phyloP scores from a whole-genome alignment of 23 tunicate genomes.

The Oikopleura vanhoeffeni region DNA sequence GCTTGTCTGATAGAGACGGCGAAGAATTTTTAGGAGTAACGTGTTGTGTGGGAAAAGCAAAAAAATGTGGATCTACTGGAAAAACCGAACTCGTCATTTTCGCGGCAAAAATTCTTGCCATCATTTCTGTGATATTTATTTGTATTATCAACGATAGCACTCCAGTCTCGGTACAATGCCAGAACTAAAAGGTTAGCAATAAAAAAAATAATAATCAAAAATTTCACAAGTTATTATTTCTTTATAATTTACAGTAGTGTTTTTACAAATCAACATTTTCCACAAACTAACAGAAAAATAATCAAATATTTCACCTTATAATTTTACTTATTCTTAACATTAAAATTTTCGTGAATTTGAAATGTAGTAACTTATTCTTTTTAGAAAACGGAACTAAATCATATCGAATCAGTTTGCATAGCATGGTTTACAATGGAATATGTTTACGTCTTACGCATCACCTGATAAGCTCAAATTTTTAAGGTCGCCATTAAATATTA shows the following conservation, averaged over 20 bases:
- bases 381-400: conserved; percentile 24
- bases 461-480: conserved; percentile 91
- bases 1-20: conserved; percentile 40
- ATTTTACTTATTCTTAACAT: not conserved
- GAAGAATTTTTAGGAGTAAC: conserved; percentile 35
- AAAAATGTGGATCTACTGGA: conserved; percentile 92
- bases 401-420: not conserved
- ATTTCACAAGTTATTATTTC: conserved; percentile 21
- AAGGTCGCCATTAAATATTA: conserved; percentile 79
- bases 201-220: conserved; percentile 39
- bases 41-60: conserved; percentile 39
- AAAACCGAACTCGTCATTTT: conserved; percentile 52
- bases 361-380: no score
- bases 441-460: conserved; percentile 46
- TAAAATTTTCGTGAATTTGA: no score
- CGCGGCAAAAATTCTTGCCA: conserved; percentile 81
- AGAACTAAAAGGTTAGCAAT: conserved; percentile 27
- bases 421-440: conserved; percentile 99
- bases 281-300: no score
- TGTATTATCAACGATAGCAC: conserved; percentile 71
- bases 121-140: conserved; percentile 61
- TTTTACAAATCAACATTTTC: no score
- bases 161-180: conserved; percentile 59
- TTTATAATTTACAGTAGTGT: no score
- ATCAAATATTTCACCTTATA: no score